phyloP scores from a whole-genome alignment of 2,888 invertebrate species.

The Nesidiocoris tenuis region DNA sequence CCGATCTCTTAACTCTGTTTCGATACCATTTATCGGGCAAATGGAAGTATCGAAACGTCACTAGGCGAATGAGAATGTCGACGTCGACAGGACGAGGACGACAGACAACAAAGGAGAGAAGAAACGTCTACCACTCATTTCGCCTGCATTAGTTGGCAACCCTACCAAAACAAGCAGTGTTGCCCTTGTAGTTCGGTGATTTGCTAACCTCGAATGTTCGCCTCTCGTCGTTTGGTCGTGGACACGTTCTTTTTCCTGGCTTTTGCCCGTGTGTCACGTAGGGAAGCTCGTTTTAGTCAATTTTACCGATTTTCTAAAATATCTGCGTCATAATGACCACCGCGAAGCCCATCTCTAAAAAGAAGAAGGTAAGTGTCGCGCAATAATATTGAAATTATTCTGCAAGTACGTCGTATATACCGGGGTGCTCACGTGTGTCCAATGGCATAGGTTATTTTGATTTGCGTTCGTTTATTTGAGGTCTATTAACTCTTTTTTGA shows the following conservation, averaged over 20 bases:
- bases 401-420: not conserved
- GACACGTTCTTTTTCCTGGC: not conserved
- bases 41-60: too few relatives aligned
- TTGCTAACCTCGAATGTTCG: not conserved
- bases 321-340: conserved; percentile 1
- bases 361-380: conserved; percentile 22
- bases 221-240: not conserved
- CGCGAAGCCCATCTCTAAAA: conserved; percentile 23
- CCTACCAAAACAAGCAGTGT: too few relatives aligned
- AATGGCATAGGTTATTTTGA: not conserved
- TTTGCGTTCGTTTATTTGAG: too few relatives aligned
- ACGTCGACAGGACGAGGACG: too few relatives aligned
- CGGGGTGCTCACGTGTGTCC: not conserved
- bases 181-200: not conserved
- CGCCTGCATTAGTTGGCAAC: too few relatives aligned
- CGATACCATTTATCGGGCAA: too few relatives aligned
- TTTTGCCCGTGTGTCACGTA: not conserved
- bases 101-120: too few relatives aligned
- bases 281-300: not conserved
- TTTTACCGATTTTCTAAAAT: not conserved
- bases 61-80: too few relatives aligned
- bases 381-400: not conserved
- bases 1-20: too few relatives aligned
- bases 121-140: too few relatives aligned
- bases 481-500: too few relatives aligned